Percentiles rank a stretch among this genome's conserved stretches.
Evolutionary conservation across 1,140 invertebrate genomes (phyloP).

Genomic region (Drosophila orena): DNA sequence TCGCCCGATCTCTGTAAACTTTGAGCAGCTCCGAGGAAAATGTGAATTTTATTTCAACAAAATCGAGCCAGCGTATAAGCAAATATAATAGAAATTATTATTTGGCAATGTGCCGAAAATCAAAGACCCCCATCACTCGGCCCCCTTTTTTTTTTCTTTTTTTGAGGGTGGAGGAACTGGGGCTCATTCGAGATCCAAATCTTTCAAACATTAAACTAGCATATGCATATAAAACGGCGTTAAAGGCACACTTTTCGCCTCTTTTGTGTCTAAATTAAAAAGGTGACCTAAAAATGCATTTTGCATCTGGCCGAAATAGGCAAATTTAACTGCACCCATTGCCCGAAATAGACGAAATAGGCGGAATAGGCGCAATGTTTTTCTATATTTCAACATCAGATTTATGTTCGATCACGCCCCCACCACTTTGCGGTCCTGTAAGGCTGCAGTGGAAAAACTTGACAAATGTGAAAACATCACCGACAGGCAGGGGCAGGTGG

Average conservation of each 20-base stretch:
- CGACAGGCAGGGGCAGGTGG: constrained; percentile 40
- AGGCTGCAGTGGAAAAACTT: constrained; percentile 31
- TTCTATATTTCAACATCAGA: constrained; percentile 41
- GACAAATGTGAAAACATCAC: constrained; percentile 42
- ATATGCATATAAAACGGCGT: constrained; percentile 58
- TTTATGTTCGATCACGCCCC: constrained; percentile 41
- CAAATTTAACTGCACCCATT: constrained; percentile 18
- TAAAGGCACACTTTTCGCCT: constrained; percentile 47
- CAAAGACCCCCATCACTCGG: constrained; percentile 10
- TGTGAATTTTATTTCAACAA: constrained; percentile 60
- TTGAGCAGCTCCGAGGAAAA: constrained; percentile 40
- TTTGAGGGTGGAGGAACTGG: background rate
- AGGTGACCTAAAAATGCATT: constrained; percentile 76
- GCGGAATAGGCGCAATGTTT: constrained; percentile 18
- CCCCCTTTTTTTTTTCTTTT: background rate
- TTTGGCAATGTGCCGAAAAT: constrained; percentile 64
- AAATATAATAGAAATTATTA: constrained; percentile 76
- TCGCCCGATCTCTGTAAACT: constrained; percentile 48
- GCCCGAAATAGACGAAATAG: constrained; percentile 5
- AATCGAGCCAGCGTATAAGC: constrained; percentile 48
- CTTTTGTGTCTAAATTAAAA: constrained; percentile 55
- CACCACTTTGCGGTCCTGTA: constrained; percentile 18
- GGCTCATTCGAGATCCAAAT: constrained; percentile 5
- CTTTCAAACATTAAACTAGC: constrained; percentile 57
- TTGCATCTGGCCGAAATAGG: constrained; percentile 49